Evolutionary conservation across 2,797 vertebrate genomes (phyloP).

Genomic region (Trachops cirrhosus): DNA sequence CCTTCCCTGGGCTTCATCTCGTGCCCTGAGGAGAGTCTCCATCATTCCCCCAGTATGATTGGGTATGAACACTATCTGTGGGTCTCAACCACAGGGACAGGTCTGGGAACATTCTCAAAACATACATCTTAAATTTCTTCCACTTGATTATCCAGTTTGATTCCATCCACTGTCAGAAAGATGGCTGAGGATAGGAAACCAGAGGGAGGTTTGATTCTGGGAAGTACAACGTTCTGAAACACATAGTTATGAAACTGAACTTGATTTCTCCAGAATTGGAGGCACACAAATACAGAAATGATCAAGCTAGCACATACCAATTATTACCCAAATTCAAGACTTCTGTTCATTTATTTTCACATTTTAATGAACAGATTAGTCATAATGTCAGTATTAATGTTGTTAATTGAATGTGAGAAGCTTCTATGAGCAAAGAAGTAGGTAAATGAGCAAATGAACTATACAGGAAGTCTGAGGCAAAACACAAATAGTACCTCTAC

Average conservation of each 20-base stretch:
- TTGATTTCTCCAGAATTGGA: constrained; percentile 1
- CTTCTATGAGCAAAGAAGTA: neutral
- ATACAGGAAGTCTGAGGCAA: neutral
- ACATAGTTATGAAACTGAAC: neutral
- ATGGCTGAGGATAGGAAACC: neutral
- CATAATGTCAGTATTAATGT: neutral
- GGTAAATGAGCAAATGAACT: neutral
- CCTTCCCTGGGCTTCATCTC: neutral
- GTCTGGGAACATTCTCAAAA: constrained; percentile 62
- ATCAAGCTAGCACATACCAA: neutral
- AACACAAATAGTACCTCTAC: neutral
- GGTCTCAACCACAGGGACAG: neutral
- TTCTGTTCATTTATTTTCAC: neutral
- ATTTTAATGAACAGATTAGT: neutral
- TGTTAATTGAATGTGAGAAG: neutral
- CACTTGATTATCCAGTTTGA: constrained; percentile 17
- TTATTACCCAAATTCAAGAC: neutral
- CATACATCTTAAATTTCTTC: constrained; percentile 47
- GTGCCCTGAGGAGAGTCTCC: neutral
- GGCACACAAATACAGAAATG: neutral
- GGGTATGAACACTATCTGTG: constrained; percentile 7
- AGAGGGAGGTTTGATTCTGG: neutral
- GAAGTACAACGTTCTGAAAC: neutral
- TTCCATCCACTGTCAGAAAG: neutral
- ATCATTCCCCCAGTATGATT: neutral